Percentiles rank a stretch among this genome's conserved stretches.
Evolutionary conservation across 2,797 vertebrate species (phyloP).

Genomic region (Heterohyrax brucei): DNA sequence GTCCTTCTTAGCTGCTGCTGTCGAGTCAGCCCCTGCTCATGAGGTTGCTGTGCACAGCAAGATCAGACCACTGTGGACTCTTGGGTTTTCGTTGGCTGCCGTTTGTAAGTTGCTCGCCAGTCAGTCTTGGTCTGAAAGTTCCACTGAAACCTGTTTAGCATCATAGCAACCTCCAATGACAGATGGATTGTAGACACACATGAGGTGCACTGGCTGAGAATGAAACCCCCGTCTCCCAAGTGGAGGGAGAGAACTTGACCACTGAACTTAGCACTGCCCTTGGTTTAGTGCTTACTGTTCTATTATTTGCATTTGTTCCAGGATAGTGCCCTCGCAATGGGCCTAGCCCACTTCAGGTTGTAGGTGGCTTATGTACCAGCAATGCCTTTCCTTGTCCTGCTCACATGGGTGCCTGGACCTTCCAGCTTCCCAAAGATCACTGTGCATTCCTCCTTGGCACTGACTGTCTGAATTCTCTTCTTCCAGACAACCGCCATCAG

Average conservation of each 20-base stretch:
- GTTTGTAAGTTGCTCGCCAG: neutral
- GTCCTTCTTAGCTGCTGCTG: neutral
- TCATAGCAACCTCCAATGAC: no score
- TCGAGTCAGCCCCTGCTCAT: neutral
- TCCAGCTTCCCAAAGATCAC: neutral
- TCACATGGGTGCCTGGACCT: neutral
- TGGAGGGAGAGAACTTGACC: no score
- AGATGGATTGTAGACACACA: no score
- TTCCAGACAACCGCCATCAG: constrained; percentile 95
- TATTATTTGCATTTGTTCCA: neutral
- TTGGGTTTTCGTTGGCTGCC: neutral
- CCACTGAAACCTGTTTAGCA: no score
- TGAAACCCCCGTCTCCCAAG: no score
- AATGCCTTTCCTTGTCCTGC: neutral
- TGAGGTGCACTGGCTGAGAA: no score
- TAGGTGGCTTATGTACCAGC: neutral
- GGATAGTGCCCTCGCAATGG: neutral
- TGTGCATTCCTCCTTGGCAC: neutral
- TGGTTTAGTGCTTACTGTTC: neutral
- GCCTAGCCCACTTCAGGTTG: neutral
- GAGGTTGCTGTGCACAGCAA: neutral
- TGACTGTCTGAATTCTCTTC: constrained; percentile 44
- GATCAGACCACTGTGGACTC: neutral
- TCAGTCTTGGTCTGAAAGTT: no score
- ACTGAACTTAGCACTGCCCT: no score